These are phyloP conservation scores for Phaetusa simplex DNA, from an alignment of 2,113 vertebrate genomes.

Conservation along the genomic window DNA sequence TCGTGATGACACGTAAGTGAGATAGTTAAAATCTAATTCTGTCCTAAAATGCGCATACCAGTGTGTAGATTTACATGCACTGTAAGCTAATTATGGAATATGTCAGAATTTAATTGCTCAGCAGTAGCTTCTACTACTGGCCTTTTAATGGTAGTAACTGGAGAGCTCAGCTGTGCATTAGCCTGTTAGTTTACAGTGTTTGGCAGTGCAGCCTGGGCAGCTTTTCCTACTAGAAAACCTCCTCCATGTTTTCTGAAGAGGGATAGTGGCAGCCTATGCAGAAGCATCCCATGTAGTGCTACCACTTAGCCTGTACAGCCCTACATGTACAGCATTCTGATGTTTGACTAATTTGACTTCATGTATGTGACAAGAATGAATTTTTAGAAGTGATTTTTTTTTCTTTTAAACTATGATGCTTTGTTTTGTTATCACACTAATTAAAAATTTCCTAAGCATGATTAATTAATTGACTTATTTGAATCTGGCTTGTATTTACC, in stretches of 20 bases:
- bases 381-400: not conserved
- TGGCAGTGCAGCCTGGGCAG: not conserved
- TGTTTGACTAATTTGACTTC: not conserved
- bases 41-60: not conserved
- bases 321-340: not conserved
- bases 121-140: not conserved
- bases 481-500: not conserved
- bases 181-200: not conserved
- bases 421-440: not conserved
- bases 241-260: not conserved
- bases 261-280: not conserved
- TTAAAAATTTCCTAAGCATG: not conserved
- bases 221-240: not conserved
- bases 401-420: not conserved
- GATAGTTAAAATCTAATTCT: not conserved
- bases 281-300: not conserved
- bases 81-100: not conserved
- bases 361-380: not conserved
- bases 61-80: not conserved
- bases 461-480: not conserved
- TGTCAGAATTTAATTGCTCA: not conserved
- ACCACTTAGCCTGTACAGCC: not conserved
- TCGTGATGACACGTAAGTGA: constrained; percentile 85
- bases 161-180: not conserved
- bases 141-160: not conserved